phyloP scores from a whole-genome alignment of 1,140 invertebrate species.

The Procambarus clarkii region DNA sequence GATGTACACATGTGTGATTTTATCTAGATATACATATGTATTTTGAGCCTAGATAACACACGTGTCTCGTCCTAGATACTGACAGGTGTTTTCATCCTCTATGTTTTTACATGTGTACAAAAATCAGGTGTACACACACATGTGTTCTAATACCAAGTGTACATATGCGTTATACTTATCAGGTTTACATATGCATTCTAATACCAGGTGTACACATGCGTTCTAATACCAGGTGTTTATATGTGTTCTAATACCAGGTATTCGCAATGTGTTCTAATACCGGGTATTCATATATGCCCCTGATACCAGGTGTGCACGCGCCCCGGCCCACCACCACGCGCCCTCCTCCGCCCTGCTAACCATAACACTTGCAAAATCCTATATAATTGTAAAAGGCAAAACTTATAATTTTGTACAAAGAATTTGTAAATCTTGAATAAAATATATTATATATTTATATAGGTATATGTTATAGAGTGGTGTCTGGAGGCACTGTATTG shows the following conservation, averaged over 20 bases:
- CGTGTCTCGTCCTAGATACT: too few species aligned
- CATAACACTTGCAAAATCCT: too few species aligned
- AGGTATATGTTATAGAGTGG: too few species aligned
- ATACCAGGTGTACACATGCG: not conserved
- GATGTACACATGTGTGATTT: too few species aligned
- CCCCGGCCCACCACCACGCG: not conserved
- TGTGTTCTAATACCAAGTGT: not conserved
- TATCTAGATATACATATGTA: too few species aligned
- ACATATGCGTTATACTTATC: not conserved
- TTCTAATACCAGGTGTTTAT: not conserved
- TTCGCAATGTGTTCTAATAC: not conserved
- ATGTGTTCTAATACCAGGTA: not conserved
- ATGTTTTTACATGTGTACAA: not conserved
- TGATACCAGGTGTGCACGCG: not conserved
- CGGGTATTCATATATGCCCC: not conserved
- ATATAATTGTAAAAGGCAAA: too few species aligned
- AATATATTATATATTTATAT: too few species aligned
- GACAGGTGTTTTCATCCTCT: not conserved
- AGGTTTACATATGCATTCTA: not conserved
- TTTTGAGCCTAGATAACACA: too few species aligned
- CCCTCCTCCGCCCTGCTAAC: not conserved
- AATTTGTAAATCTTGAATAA: too few species aligned
- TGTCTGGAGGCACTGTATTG: too few species aligned
- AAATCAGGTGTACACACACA: too few species aligned
- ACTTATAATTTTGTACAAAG: too few species aligned